A percentile compares a stretch with the other conserved stretches of the same genome.
Conservation (phyloP, 2,113 vertebrate genomes). For the Phaethon lepturus region DNA sequence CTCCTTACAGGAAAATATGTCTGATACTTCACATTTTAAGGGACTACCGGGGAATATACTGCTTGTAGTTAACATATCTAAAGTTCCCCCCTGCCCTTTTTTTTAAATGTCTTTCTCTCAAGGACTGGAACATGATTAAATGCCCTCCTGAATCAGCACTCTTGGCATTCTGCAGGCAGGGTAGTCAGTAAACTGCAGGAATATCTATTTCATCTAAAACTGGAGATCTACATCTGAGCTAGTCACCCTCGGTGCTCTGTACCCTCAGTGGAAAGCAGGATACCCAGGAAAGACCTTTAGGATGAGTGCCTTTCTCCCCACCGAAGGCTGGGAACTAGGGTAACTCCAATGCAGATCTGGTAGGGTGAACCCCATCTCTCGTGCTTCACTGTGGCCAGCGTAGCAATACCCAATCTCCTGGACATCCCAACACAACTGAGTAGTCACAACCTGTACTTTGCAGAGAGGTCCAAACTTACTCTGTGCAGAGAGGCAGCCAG, state of each 20-base stretch:
- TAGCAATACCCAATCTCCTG: neutral
- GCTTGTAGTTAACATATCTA: neutral
- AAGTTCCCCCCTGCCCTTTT: accelerated
- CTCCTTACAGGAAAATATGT: neutral
- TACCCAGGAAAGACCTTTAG: neutral
- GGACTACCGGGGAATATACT: neutral
- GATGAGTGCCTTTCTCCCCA: neutral
- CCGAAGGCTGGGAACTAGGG: neutral
- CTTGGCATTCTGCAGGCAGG: neutral
- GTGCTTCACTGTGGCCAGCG: neutral
- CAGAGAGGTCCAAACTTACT: neutral
- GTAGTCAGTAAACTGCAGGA: neutral
- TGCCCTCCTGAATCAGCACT: neutral
- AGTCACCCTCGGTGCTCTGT: no score
- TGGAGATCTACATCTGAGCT: neutral
- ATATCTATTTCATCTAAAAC: neutral
- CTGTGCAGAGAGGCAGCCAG: neutral
- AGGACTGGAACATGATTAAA: neutral
- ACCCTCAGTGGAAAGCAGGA: neutral
- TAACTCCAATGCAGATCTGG: no score
- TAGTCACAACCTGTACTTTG: neutral
- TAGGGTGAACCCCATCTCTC: neutral
- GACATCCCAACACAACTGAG: neutral
- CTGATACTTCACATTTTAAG: neutral
- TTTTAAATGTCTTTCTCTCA: neutral